Percentiles rank a stretch among this genome's conserved stretches.
Conservation (phyloP, 2,888 invertebrate species). For the Philaethria dido region DNA sequence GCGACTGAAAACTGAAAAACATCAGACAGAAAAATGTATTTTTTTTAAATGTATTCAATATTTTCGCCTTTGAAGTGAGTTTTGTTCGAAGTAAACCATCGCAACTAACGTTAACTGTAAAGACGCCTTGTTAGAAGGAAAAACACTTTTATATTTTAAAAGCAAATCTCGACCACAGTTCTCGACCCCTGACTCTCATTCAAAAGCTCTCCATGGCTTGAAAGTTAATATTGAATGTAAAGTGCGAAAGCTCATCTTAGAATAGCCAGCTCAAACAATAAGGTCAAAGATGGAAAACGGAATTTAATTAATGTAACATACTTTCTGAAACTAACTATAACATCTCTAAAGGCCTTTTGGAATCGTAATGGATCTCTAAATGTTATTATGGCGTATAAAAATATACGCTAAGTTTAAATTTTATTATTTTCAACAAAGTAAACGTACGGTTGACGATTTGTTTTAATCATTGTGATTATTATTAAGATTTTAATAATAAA, state of each 20-base stretch:
- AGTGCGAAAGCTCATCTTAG: slow-evolving; percentile 37
- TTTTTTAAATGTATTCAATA: slow-evolving; percentile 31
- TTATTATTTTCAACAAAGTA: too few species aligned
- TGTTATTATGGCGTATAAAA: neutral
- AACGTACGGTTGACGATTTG: too few species aligned
- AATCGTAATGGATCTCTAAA: slow-evolving; percentile 8
- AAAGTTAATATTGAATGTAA: slow-evolving; percentile 31
- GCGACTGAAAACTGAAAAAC: too few species aligned
- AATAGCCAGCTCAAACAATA: slow-evolving; percentile 29
- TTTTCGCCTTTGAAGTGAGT: slow-evolving; percentile 24
- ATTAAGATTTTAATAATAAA: too few species aligned
- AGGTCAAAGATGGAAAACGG: slow-evolving; percentile 38
- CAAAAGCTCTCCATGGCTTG: slow-evolving; percentile 27
- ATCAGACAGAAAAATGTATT: slow-evolving; percentile 17
- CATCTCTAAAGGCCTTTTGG: neutral
- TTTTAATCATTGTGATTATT: too few species aligned
- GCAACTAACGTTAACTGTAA: slow-evolving; percentile 32
- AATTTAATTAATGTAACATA: slow-evolving; percentile 44
- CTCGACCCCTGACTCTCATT: slow-evolving; percentile 35
- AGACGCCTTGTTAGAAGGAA: slow-evolving; percentile 34
- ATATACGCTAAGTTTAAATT: too few species aligned
- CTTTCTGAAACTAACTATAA: slow-evolving; percentile 29
- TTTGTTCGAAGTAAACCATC: slow-evolving; percentile 38
- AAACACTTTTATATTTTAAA: slow-evolving; percentile 43
- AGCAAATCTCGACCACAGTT: slow-evolving; percentile 33